phyloP scores from a whole-genome alignment of 2,113 vertebrate species.

The Myiopsitta monachus region DNA sequence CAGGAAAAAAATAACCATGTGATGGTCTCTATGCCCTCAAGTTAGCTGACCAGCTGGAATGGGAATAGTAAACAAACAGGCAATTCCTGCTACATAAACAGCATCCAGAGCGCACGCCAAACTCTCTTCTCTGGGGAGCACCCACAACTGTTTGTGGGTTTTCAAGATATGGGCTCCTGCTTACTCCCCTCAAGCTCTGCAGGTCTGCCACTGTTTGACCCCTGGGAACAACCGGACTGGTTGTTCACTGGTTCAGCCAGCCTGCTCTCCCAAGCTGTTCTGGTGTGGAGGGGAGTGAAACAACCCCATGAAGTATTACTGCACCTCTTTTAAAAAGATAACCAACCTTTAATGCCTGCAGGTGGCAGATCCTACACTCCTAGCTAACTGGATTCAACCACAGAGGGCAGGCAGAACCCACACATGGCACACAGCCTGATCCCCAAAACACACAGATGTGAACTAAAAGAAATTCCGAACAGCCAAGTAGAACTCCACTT shows the following conservation, averaged over 20 bases:
- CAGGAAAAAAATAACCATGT: background rate
- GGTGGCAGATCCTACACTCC: background rate
- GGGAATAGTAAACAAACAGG: background rate
- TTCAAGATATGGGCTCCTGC: background rate
- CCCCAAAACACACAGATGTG: background rate
- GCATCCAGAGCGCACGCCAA: accelerated
- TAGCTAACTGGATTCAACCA: background rate
- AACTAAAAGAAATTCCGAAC: background rate
- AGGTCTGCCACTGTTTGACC: background rate
- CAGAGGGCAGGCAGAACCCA: background rate
- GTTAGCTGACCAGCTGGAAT: background rate
- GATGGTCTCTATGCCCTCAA: background rate
- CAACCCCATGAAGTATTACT: background rate
- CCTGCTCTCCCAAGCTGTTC: background rate
- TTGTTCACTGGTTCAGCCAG: background rate
- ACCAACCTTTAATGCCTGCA: background rate
- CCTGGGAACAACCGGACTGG: accelerated
- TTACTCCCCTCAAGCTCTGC: background rate
- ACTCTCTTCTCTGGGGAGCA: background rate
- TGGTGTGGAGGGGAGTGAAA: background rate
- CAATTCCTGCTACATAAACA: background rate
- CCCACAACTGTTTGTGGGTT: background rate
- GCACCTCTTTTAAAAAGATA: background rate
- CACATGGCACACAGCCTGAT: background rate
- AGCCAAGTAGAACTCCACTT: background rate